Conservation (phyloP, 2,113 vertebrate species). For the Cranoglanis bouderius region DNA sequence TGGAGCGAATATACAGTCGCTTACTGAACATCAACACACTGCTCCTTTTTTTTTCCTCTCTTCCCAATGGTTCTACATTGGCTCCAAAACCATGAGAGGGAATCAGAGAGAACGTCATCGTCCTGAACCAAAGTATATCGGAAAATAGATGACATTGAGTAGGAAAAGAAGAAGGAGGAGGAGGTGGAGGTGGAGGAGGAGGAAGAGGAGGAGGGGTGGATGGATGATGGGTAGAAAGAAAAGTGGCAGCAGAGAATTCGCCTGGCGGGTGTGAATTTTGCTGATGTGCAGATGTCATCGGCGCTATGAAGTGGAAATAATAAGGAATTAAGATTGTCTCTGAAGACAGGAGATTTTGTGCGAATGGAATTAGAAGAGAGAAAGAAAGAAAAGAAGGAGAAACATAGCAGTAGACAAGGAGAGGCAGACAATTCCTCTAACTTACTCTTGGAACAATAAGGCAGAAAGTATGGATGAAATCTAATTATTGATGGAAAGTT, state of each 20-base stretch:
- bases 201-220: not conserved
- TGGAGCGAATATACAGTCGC: slow-evolving; percentile 30
- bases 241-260: slow-evolving; percentile 49
- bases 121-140: not conserved
- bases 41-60: slow-evolving; percentile 4
- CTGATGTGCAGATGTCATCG: slow-evolving; percentile 74
- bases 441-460: not conserved
- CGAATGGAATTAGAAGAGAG: slow-evolving; percentile 72
- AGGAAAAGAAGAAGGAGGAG: not conserved
- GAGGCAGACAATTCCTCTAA: slow-evolving; percentile 42
- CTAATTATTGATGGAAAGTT: slow-evolving; percentile 64
- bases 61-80: slow-evolving; percentile 12
- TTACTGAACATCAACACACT: slow-evolving; percentile 30
- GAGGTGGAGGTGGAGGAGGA: not conserved
- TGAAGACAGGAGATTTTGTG: slow-evolving; percentile 76
- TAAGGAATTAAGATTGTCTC: slow-evolving; percentile 78
- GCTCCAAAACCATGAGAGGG: slow-evolving; percentile 17
- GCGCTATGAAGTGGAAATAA: slow-evolving; percentile 76
- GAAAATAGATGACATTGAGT: not conserved
- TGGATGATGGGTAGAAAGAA: slow-evolving; percentile 19
- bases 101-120: not conserved
- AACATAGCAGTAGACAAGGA: slow-evolving; percentile 3
- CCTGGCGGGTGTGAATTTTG: slow-evolving; percentile 72
- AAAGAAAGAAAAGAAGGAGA: slow-evolving; percentile 24
- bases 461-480: slow-evolving; percentile 51